phyloP scores from a whole-genome alignment of 2,113 vertebrate genomes.

The Ovibos moschatus region DNA sequence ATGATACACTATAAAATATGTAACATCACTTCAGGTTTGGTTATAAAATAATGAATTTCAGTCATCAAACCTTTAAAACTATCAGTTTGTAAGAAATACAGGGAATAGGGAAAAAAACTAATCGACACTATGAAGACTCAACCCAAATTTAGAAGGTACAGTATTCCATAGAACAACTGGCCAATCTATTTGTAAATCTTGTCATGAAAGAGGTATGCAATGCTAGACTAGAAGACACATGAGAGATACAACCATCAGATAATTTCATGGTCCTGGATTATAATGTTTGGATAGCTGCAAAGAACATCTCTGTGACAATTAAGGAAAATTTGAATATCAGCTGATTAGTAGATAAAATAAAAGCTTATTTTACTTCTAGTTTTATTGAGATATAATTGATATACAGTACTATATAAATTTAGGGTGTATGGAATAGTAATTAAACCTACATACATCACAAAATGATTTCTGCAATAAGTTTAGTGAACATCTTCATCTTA shows the following conservation, averaged over 20 bases:
- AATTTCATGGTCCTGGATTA: not conserved
- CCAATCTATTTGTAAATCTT: not conserved
- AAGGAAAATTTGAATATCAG: not conserved
- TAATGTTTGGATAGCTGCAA: not conserved
- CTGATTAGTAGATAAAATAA: not conserved
- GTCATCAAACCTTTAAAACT: not conserved
- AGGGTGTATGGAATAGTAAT: not conserved
- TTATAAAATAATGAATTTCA: not conserved
- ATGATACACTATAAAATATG: not conserved
- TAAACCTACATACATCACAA: not conserved
- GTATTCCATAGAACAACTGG: not conserved
- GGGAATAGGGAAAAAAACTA: not conserved
- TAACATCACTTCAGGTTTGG: not conserved
- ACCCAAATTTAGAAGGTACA: not conserved
- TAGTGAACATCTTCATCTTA: not conserved
- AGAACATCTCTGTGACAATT: not conserved
- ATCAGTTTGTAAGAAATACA: not conserved
- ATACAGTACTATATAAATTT: not conserved
- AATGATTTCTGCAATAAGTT: not conserved
- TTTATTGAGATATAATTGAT: not conserved
- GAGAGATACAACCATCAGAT: not conserved
- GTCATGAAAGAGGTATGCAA: not conserved
- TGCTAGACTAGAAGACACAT: not conserved
- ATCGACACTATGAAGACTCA: not conserved
- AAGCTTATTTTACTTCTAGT: not conserved